phyloP scores from a whole-genome alignment of 2,888 invertebrate species.

The Cosmia trapezina region DNA sequence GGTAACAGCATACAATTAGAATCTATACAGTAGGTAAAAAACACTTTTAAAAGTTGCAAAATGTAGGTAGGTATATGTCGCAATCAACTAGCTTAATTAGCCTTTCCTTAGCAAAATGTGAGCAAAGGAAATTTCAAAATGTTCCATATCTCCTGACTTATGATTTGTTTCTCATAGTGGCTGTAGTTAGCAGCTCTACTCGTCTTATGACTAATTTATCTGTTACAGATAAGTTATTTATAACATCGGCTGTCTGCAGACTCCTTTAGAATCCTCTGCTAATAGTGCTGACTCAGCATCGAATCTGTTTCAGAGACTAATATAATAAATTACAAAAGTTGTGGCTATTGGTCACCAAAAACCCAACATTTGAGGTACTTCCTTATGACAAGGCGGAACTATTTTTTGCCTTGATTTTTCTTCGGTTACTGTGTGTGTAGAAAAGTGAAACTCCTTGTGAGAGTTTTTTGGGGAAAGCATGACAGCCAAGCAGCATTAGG shows the following conservation, averaged over 20 bases:
- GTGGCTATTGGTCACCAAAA: slow-evolving; percentile 10
- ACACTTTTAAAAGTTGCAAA: no score
- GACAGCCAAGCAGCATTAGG: neutral
- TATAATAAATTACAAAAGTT: slow-evolving; percentile 34
- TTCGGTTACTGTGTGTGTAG: neutral
- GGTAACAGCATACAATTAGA: no score
- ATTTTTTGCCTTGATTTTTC: neutral
- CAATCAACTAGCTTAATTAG: no score
- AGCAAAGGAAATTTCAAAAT: no score
- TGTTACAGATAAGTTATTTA: no score
- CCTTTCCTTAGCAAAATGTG: no score
- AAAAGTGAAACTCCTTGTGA: neutral
- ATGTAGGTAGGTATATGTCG: no score
- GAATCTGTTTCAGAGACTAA: slow-evolving; percentile 24
- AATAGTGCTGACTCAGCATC: slow-evolving; percentile 39
- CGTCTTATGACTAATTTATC: no score
- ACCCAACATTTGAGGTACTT: slow-evolving; percentile 6
- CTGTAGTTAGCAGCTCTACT: no score
- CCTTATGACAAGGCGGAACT: neutral
- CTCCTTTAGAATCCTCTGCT: neutral
- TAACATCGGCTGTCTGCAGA: neutral
- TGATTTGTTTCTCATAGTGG: no score
- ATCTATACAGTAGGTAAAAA: no score
- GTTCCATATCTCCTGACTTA: no score
- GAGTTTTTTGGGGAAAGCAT: neutral